A percentile compares a stretch with the other conserved stretches of the same genome.
phyloP scores from a whole-genome alignment of 2,888 invertebrate genomes.

The Drosophila borborema region DNA sequence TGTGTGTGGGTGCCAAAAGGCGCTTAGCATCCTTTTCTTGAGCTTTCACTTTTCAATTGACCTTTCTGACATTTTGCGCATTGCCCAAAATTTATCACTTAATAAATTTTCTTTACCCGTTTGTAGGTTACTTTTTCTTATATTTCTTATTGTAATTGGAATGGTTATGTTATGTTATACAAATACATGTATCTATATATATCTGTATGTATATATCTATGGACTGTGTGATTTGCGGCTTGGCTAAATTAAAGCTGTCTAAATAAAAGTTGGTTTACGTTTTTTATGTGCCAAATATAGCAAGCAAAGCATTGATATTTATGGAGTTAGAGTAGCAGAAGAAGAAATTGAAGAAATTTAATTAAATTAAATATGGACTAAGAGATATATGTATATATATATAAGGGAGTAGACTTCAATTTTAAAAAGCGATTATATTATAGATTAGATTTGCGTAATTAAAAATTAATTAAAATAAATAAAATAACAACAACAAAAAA shows the following conservation, averaged over 20 bases:
- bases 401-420: background rate
- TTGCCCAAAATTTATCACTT: conserved; percentile 74
- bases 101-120: conserved; percentile 61
- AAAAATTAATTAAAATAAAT: too few species aligned
- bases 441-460: too few species aligned
- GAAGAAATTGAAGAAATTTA: background rate
- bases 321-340: background rate
- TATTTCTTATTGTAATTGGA: conserved; percentile 65
- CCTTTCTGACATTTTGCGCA: conserved; percentile 73
- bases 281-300: conserved; percentile 10
- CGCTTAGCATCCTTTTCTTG: conserved; percentile 69
- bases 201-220: conserved; percentile 27
- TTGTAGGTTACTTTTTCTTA: conserved; percentile 19
- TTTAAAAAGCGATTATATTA: background rate
- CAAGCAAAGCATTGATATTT: background rate
- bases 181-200: background rate
- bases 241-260: conserved; percentile 50
- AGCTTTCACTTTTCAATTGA: conserved; percentile 78
- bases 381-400: too few species aligned
- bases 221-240: conserved; percentile 44
- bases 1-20: conserved; percentile 66
- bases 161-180: conserved; percentile 39
- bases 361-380: background rate
- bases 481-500: too few species aligned
- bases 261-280: conserved; percentile 11